These are phyloP conservation scores for Amiota minor DNA, from an alignment of 2,888 invertebrate species.

Conservation along the genomic window DNA sequence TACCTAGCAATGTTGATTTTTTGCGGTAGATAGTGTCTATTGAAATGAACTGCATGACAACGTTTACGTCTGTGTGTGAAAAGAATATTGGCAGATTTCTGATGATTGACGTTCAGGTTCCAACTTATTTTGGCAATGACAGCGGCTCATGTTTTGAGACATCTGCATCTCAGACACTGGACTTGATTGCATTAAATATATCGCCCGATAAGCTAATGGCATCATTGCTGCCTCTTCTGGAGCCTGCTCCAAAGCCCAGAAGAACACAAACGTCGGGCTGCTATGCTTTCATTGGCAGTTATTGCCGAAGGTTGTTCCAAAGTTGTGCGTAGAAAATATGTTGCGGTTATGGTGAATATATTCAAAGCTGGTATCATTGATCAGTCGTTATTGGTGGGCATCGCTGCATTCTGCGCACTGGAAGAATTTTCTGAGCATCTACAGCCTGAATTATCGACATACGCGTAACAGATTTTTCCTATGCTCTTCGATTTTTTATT, in stretches of 20 bases:
- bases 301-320: constrained; percentile 86
- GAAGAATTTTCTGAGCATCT: constrained; percentile 87
- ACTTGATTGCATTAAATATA: constrained; percentile 82
- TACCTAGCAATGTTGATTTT: too few species aligned
- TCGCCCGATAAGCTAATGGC: constrained; percentile 85
- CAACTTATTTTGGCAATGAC: constrained; percentile 79
- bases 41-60: too few species aligned
- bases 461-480: constrained; percentile 81
- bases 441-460: constrained; percentile 85
- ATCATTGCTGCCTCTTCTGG: constrained; percentile 79
- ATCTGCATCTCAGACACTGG: constrained; percentile 83
- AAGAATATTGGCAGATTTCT: constrained; percentile 77
- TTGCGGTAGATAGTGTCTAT: too few species aligned
- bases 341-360: constrained; percentile 80
- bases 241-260: constrained; percentile 79
- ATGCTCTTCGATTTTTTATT: constrained; percentile 81
- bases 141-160: constrained; percentile 79
- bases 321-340: constrained; percentile 81
- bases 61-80: constrained; percentile 55
- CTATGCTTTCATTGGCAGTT: constrained; percentile 82
- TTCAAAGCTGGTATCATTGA: constrained; percentile 82
- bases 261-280: constrained; percentile 80
- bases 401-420: constrained; percentile 84
- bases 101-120: too few species aligned
- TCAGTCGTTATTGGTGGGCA: constrained; percentile 78